phyloP scores from a whole-genome alignment of 2,797 vertebrate genomes.

The Epinephelus awoara region DNA sequence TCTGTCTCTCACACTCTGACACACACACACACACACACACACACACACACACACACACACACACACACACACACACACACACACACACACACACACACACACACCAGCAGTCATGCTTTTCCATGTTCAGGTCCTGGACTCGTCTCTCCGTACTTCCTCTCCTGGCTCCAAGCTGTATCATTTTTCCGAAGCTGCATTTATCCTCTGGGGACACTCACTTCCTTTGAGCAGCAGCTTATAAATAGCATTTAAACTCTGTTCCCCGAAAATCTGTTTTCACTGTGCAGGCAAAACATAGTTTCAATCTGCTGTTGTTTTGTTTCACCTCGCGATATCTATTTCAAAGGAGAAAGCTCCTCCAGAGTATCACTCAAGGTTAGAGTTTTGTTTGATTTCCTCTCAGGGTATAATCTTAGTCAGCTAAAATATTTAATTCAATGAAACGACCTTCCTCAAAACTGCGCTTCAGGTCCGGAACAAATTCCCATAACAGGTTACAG shows the following conservation, averaged over 20 bases:
- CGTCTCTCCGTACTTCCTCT: slow-evolving; percentile 80
- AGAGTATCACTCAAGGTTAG: slow-evolving; percentile 48
- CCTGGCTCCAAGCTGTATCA: slow-evolving; percentile 86
- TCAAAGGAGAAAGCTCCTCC: slow-evolving; percentile 74
- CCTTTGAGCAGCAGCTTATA: slow-evolving; percentile 86
- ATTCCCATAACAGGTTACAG: slow-evolving; percentile 67
- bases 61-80: slow-evolving; percentile 49
- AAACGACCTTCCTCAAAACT: slow-evolving; percentile 34
- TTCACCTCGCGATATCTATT: slow-evolving; percentile 74
- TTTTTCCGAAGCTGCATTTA: slow-evolving; percentile 87
- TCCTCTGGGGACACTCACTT: slow-evolving; percentile 85
- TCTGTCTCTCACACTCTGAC: slow-evolving; percentile 28
- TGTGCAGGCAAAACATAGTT: slow-evolving; percentile 81
- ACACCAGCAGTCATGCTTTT: slow-evolving; percentile 76
- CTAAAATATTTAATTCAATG: slow-evolving; percentile 65
- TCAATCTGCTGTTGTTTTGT: slow-evolving; percentile 68
- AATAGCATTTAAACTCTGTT: slow-evolving; percentile 84
- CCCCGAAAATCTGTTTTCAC: slow-evolving; percentile 84
- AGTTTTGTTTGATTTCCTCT: slow-evolving; percentile 74
- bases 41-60: slow-evolving; percentile 43
- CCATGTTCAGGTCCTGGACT: slow-evolving; percentile 83
- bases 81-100: slow-evolving; percentile 32
- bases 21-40: slow-evolving; percentile 27
- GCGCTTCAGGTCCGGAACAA: slow-evolving; percentile 44
- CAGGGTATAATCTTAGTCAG: slow-evolving; percentile 64